Conservation (phyloP, 2,113 vertebrate species). For the Chauna torquata region DNA sequence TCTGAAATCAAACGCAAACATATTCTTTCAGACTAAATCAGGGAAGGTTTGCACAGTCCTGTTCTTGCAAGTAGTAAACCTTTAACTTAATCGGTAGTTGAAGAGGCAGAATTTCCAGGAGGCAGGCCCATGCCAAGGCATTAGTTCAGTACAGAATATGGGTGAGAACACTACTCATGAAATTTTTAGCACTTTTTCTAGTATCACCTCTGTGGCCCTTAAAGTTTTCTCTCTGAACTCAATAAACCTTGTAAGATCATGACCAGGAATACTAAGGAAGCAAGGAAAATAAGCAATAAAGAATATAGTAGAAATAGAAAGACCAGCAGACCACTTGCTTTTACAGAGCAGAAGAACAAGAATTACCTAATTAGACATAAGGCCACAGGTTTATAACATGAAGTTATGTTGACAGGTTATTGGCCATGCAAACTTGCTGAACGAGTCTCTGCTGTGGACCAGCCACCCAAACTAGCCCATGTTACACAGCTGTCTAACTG, state of each 20-base stretch:
- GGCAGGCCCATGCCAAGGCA: not conserved
- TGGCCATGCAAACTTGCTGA: not conserved
- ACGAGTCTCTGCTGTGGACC: not conserved
- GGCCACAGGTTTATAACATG: not conserved
- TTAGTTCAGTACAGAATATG: not conserved
- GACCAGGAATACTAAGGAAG: not conserved
- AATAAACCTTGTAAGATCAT: not conserved
- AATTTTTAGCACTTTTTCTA: not conserved
- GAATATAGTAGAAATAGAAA: not conserved
- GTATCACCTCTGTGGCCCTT: not conserved
- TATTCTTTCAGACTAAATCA: not conserved
- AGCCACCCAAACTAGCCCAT: not conserved
- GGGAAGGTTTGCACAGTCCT: not conserved
- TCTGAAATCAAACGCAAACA: not conserved
- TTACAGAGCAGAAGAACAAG: not conserved
- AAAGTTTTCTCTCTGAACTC: not conserved
- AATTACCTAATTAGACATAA: not conserved
- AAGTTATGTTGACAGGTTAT: not conserved
- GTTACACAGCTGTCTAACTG: not conserved
- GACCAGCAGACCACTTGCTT: not conserved
- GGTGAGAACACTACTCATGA: not conserved
- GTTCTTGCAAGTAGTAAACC: not conserved
- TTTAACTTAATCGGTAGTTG: conserved; percentile 7
- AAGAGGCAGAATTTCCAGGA: conserved; percentile 15
- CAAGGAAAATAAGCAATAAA: not conserved